phyloP scores from a whole-genome alignment of 1,140 invertebrate genomes.

The Procambarus clarkii region DNA sequence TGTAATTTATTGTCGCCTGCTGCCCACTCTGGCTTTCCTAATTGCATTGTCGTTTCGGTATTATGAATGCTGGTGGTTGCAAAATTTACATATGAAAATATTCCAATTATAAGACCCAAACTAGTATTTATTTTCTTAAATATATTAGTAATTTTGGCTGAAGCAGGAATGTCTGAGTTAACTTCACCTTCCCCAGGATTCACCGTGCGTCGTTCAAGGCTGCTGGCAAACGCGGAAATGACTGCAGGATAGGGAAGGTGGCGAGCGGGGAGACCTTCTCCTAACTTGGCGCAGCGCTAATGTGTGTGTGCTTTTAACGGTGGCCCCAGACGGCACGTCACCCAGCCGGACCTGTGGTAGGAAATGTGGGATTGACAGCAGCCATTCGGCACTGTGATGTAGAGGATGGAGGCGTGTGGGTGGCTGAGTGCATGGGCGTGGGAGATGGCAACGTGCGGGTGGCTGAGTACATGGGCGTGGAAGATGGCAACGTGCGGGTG shows the following conservation, averaged over 20 bases:
- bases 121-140: too few relatives aligned
- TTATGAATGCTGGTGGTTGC: too few relatives aligned
- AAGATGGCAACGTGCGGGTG: neutral
- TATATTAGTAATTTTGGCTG: neutral
- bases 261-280: slow-evolving; percentile 8
- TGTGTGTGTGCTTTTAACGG: slow-evolving; percentile 42
- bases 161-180: neutral
- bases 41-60: too few relatives aligned
- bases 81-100: too few relatives aligned
- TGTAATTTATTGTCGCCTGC: too few relatives aligned
- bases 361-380: slow-evolving; percentile 5
- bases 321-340: slow-evolving; percentile 2
- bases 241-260: slow-evolving; percentile 30
- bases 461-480: too few relatives aligned
- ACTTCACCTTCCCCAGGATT: neutral
- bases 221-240: slow-evolving; percentile 34
- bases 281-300: slow-evolving; percentile 16
- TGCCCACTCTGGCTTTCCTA: too few relatives aligned
- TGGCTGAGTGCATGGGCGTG: neutral
- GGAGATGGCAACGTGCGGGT: too few relatives aligned
- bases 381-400: neutral
- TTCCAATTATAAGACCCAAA: too few relatives aligned
- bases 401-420: neutral
- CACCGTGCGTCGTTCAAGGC: slow-evolving; percentile 7
- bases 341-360: neutral